Base-by-base conservation (phyloP, 1,140 invertebrate genomes). In the Ceratina calcarata region DNA sequence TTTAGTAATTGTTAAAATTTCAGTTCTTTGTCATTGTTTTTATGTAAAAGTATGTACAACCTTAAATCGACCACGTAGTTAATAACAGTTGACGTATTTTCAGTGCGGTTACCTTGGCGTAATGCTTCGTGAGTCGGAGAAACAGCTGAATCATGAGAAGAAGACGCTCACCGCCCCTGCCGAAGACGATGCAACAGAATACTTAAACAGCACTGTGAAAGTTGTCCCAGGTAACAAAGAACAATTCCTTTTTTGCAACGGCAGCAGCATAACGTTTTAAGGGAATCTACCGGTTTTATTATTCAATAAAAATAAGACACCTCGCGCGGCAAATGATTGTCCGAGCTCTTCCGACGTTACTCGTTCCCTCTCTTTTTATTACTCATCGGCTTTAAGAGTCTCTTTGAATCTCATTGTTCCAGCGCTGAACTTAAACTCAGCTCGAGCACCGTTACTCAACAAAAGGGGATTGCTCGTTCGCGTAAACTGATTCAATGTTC, bases 251-350 rank as follows among this genome's bases (percentile, higher is more conserved):
- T 65, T 49, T 22, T 65, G 55, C 22, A 64, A 49, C 18, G 60
- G 27, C 27, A 32, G 27, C 27, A 32, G 27, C 27, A 6, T 6
- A n/a, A 72, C 53, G 12, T 27, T 45, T 71, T 65, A 72, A 78
- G 27, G 10, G 62, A 71, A 72, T 78, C 68, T 65, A 49, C 68
- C 13, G 49, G 24, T 27, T 78, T 78, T 78, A 78, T 78, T 78
- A 72, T 78, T 78, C 76, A 55, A 78, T 78, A 72, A 78, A 78
- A 78, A 78, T 78, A 78, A 72, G n/a, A 67, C 70, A 66, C 79
- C 64, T 49, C 24, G 13, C 16, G 57, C 66, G 7, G 15, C 12
- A 27, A 77, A 81, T 55, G 66, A 37, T 22, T 22, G 57, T 65
- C 32, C 58, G 27, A 22, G 22, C 15, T 76, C 18, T 64, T 53